phyloP scores from a whole-genome alignment of 2,888 invertebrate species.

The Amblyjoppa proteus region DNA sequence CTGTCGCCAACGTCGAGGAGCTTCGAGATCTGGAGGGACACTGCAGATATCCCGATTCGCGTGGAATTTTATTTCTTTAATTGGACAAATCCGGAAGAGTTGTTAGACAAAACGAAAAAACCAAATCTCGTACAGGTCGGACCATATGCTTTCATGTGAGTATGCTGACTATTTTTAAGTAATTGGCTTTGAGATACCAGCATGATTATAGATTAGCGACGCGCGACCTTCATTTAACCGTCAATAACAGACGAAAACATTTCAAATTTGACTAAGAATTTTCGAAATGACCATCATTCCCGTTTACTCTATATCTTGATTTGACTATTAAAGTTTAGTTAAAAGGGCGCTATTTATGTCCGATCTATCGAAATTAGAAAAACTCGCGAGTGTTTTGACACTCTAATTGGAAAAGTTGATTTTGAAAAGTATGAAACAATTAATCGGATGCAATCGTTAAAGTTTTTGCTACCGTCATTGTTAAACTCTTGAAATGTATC shows the following conservation, averaged over 20 bases:
- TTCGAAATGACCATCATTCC: too few species aligned
- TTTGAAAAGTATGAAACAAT: too few species aligned
- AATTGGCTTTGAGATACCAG: neutral
- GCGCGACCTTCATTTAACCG: neutral
- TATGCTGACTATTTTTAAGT: slow-evolving; percentile 32
- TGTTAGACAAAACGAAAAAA: slow-evolving; percentile 86
- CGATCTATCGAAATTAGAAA: too few species aligned
- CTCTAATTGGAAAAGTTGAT: too few species aligned
- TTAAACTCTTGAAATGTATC: too few species aligned
- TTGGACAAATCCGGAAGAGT: slow-evolving; percentile 91
- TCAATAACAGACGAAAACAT: neutral
- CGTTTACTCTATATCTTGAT: too few species aligned
- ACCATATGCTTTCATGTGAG: slow-evolving; percentile 85
- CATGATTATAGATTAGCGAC: neutral
- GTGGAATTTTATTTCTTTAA: slow-evolving; percentile 91
- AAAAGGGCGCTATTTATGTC: too few species aligned
- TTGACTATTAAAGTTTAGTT: too few species aligned
- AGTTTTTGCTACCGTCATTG: too few species aligned
- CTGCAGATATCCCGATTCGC: slow-evolving; percentile 87
- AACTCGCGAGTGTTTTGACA: too few species aligned
- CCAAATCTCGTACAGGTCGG: slow-evolving; percentile 86
- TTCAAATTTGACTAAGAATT: too few species aligned
- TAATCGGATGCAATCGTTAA: too few species aligned
- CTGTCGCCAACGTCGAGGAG: slow-evolving; percentile 88
- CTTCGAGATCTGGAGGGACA: slow-evolving; percentile 90